Conservation (phyloP, 2,113 vertebrate genomes). For the Ploceus nigricollis region DNA sequence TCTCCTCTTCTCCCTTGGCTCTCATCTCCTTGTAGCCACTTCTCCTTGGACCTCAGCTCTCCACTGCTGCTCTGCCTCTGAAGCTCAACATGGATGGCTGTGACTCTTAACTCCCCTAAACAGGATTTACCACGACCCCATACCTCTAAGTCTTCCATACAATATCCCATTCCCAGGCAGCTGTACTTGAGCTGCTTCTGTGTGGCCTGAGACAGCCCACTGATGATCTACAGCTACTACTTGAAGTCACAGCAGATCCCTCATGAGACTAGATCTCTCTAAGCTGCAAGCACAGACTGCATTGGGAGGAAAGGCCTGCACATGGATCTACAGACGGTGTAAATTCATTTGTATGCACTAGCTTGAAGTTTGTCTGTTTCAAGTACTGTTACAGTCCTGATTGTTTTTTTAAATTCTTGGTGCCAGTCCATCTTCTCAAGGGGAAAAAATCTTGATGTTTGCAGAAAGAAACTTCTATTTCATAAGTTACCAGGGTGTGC, state of each 20-base stretch:
- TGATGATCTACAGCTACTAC: neutral
- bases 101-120: neutral
- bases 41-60: neutral
- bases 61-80: neutral
- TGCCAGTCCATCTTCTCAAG: neutral
- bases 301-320: neutral
- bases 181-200: neutral
- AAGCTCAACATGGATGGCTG: fast-evolving
- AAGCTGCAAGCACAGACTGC: neutral
- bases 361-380: neutral
- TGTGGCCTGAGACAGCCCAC: neutral
- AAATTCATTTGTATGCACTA: neutral
- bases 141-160: neutral
- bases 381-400: neutral
- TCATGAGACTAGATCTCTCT: neutral
- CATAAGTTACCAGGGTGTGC: neutral
- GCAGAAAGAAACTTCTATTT: neutral
- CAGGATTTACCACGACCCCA: neutral
- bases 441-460: neutral
- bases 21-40: neutral
- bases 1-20: neutral
- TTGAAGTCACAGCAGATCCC: neutral
- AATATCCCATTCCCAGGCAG: neutral
- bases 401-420: neutral
- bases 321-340: neutral